Evolutionary conservation across 2,888 invertebrate genomes (phyloP).

Genomic region (Theodoxus fluviatilis): DNA sequence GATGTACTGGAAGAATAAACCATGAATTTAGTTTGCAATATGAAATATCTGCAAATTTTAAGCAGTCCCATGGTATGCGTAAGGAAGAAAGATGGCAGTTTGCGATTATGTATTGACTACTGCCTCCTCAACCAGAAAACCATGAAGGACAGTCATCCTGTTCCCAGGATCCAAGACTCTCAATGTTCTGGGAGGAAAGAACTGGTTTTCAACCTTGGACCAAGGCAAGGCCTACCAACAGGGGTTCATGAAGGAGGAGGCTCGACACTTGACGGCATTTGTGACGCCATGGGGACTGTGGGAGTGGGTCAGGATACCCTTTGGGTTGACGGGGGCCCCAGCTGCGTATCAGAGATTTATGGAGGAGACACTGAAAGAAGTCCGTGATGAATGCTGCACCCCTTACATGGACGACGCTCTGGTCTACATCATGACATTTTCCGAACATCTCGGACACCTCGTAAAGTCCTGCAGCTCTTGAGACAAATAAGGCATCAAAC

Average conservation of each 20-base stretch:
- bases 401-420: conserved; percentile 33
- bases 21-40: no score
- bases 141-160: conserved; percentile 28
- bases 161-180: conserved; percentile 32
- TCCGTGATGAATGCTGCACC: conserved; percentile 26
- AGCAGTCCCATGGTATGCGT: conserved; percentile 30
- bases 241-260: conserved; percentile 27
- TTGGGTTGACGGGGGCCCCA: conserved; percentile 31
- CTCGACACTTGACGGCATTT: conserved; percentile 32
- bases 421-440: conserved; percentile 25
- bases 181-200: conserved; percentile 26
- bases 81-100: conserved; percentile 27
- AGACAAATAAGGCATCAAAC: conserved; percentile 35
- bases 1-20: no score
- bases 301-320: conserved; percentile 34
- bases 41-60: no score
- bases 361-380: conserved; percentile 27
- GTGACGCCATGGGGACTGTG: conserved; percentile 30
- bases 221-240: conserved; percentile 33
- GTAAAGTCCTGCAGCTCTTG: no score
- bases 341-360: conserved; percentile 32
- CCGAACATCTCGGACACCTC: conserved; percentile 24
- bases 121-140: conserved; percentile 29
- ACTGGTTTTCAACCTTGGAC: conserved; percentile 31
- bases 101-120: conserved; percentile 32